Base-by-base conservation (phyloP, 53 echinoderm and acorn worm genomes). In the Arbacia lixula region DNA sequence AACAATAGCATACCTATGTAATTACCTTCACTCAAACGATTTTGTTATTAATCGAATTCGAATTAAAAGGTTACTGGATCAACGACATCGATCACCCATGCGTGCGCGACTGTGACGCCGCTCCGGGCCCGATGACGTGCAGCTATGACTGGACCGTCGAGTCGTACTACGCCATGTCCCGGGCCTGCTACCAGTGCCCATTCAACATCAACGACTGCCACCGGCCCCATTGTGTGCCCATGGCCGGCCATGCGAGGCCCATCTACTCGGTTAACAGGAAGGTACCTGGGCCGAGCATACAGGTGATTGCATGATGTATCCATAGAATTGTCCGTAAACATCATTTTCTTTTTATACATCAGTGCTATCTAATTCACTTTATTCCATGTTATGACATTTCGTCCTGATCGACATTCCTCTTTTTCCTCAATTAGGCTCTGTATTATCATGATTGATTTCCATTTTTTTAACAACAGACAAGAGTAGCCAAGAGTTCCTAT, bases 131-230 rank as follows among this genome's bases (percentile, higher is more conserved):
- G n/a, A 68, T 58, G 58, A 82, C 78, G 17, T 95, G 95, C 54
- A 53, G 72, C 11, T 95, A 92, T 39, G 85, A 92, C 52, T 95
- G 93, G 41, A 84, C 66, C 1, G 30, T 91, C n/a, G 95, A 95
- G 63, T 92, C 86, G 53, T 95, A 89, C 17, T 89, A 82, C 83
- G 53, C 89, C 30, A 92, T 95, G 92, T 95, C 95, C 14, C 93
- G 89, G 55, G 95, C 95, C 17, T 95, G 95, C 61, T 95, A 86
- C 72, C 66, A 92, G n/a, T 95, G 95, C 21, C 95, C 95, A 8
- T 57, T 82, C 50, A 93, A 88, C 27, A 41, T 46, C 27, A 80
- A 85, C 2, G 88, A 95, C 63, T 95, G 95, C 56, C 64, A 87
- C 33, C 79, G 87, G 29, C 83, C 86, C 5, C 87, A 95, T 49